These are phyloP conservation scores for Drosophila planitibia DNA, from an alignment of 2,888 invertebrate genomes.

Conservation along the genomic window DNA sequence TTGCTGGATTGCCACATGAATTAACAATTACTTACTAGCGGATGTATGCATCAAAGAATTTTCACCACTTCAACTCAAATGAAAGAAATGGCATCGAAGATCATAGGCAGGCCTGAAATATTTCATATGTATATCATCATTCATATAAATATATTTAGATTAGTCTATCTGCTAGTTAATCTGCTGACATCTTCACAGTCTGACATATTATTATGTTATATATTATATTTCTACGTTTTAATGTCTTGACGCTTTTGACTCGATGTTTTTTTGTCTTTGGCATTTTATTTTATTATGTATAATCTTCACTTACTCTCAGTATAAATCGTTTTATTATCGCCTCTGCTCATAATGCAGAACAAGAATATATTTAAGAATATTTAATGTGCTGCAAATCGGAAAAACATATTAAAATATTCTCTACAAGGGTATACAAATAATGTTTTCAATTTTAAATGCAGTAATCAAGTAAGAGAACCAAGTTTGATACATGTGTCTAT, in stretches of 20 bases:
- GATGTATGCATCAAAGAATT: conserved; percentile 21
- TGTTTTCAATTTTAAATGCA: not conserved
- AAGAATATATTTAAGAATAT: not conserved
- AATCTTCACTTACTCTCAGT: not conserved
- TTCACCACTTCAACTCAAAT: not conserved
- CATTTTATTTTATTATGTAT: not conserved
- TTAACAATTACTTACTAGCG: conserved; percentile 27
- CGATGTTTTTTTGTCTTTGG: not conserved
- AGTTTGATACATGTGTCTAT: not conserved
- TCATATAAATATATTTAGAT: too few species aligned
- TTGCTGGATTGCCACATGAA: conserved; percentile 48
- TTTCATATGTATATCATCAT: too few species aligned
- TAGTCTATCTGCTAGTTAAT: not conserved
- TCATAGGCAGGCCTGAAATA: too few species aligned
- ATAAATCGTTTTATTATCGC: not conserved
- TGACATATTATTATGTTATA: not conserved
- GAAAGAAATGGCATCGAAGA: too few species aligned
- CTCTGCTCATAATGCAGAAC: not conserved
- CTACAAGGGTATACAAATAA: not conserved
- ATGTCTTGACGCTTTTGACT: not conserved
- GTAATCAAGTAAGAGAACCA: not conserved
- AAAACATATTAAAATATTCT: not conserved
- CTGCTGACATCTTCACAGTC: not conserved
- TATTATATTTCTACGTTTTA: not conserved
- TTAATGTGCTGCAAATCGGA: not conserved